These are phyloP conservation scores for Zaprionus nigranus DNA, from an alignment of 1,140 invertebrate species.

Conservation along the genomic window DNA sequence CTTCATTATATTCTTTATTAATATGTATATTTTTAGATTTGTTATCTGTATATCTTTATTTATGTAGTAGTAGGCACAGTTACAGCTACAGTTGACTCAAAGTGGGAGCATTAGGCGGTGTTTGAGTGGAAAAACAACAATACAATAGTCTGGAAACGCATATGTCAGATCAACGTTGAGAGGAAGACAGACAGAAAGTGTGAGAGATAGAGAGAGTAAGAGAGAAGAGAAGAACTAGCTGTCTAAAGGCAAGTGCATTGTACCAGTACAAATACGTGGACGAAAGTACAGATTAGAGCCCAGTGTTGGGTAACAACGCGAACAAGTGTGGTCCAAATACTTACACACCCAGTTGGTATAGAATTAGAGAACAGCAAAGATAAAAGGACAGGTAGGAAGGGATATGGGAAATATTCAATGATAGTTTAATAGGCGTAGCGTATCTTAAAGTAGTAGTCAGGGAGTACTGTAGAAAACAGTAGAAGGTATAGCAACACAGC, in stretches of 20 bases:
- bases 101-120: conserved; percentile 51
- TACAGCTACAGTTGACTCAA: conserved; percentile 70
- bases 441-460: not conserved
- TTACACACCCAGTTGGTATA: conserved; percentile 18
- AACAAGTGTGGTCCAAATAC: conserved; percentile 9
- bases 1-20: conserved; percentile 35
- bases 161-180: conserved; percentile 51
- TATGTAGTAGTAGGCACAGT: conserved; percentile 16
- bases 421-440: not conserved
- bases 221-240: not conserved
- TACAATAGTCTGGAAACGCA: conserved; percentile 51
- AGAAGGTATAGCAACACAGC: not conserved
- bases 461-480: not conserved
- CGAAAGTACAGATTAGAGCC: not conserved
- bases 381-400: not conserved
- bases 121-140: conserved; percentile 59
- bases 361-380: not conserved
- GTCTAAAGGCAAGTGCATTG: conserved; percentile 2
- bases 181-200: conserved; percentile 29
- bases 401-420: not conserved
- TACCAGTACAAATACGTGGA: not conserved
- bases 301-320: conserved; percentile 25
- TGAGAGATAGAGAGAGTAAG: conserved; percentile 20
- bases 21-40: conserved; percentile 25
- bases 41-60: conserved; percentile 6